A percentile compares a stretch with the other conserved stretches of the same genome.
phyloP scores from a whole-genome alignment of 1,140 invertebrate species.

The Ceratosolen fusciceps region DNA sequence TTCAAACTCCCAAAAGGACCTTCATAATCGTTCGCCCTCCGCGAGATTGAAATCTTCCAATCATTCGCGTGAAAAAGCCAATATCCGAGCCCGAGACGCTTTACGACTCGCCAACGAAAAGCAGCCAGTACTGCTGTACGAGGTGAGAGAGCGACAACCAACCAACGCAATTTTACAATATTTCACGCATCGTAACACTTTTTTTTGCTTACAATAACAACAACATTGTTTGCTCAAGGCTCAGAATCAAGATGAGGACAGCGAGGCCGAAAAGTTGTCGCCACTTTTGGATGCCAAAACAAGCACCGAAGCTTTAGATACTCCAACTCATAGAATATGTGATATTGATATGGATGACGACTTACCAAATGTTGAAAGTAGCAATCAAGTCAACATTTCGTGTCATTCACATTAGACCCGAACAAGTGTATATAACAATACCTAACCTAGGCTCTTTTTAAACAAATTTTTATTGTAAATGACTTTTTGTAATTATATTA shows the following conservation, averaged over 20 bases:
- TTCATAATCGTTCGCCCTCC: conserved; percentile 65
- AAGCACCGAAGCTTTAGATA: conserved; percentile 66
- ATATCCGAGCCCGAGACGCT: conserved; percentile 69
- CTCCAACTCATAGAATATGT: conserved; percentile 60
- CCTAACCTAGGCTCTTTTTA: conserved; percentile 21
- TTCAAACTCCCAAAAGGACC: conserved; percentile 63
- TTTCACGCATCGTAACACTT: too few relatives aligned
- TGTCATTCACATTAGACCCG: conserved; percentile 65
- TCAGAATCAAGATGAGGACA: conserved; percentile 79
- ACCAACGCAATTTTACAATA: too few relatives aligned
- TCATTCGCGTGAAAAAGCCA: conserved; percentile 67
- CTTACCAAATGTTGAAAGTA: conserved; percentile 62
- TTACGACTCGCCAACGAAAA: conserved; percentile 75
- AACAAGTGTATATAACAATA: conserved; percentile 22
- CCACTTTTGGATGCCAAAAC: conserved; percentile 77
- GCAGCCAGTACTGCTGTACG: conserved; percentile 68
- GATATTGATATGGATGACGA: conserved; percentile 67
- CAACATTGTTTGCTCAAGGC: conserved; percentile 54
- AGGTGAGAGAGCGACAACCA: conserved; percentile 61
- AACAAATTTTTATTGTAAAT: conserved; percentile 17
- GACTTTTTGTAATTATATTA: conserved; percentile 22
- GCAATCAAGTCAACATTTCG: conserved; percentile 58
- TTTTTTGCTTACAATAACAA: neutral
- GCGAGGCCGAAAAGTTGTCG: conserved; percentile 85
- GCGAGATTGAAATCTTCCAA: conserved; percentile 63